Conservation (phyloP, 2,888 invertebrate genomes). For the Xestoiulus laeticollis region DNA sequence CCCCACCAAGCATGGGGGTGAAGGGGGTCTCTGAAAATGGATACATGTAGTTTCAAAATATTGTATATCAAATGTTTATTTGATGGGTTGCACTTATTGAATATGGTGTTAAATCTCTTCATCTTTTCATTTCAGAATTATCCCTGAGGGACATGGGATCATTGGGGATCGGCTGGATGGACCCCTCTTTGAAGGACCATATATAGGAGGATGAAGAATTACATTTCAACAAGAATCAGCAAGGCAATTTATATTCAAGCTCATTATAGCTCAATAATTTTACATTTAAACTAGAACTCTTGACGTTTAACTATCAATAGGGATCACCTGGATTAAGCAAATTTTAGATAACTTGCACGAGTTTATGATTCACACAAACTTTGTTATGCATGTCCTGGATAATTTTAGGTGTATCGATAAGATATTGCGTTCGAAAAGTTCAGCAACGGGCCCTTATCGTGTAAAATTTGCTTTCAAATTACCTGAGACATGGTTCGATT, state of each 20-base stretch:
- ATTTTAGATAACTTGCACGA: no score
- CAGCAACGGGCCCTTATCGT: no score
- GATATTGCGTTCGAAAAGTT: no score
- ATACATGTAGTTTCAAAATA: slow-evolving; percentile 16
- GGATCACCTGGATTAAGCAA: no score
- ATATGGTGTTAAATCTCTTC: slow-evolving; percentile 8
- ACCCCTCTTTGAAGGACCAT: no score
- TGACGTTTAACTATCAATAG: no score
- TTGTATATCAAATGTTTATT: not conserved
- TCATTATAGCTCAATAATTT: not conserved
- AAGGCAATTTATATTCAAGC: not conserved
- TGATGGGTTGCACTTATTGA: slow-evolving; percentile 21
- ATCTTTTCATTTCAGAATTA: not conserved
- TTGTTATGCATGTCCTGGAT: no score
- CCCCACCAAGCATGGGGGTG: not conserved
- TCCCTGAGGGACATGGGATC: not conserved
- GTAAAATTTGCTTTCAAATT: no score
- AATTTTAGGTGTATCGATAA: no score
- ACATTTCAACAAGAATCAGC: not conserved
- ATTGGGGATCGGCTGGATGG: not conserved
- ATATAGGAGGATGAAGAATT: no score
- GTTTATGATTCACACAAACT: no score
- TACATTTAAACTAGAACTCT: not conserved
- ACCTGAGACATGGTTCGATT: no score
- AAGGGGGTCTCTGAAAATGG: slow-evolving; percentile 7